Evolutionary conservation across 1,140 invertebrate genomes (phyloP).

Genomic region (Leptopilina clavipes): DNA sequence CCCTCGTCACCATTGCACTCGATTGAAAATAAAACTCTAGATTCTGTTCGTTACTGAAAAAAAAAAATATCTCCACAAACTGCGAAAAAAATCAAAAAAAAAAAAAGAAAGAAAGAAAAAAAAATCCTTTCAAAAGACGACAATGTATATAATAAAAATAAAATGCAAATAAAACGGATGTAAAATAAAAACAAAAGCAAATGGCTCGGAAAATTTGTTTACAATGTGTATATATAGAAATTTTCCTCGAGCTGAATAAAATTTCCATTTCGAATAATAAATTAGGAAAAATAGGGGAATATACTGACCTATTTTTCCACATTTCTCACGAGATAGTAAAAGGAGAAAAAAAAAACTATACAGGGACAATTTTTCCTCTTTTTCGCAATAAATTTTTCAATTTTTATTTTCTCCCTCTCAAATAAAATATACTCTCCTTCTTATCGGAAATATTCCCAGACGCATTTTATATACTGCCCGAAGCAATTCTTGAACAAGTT

Average conservation of each 20-base stretch:
- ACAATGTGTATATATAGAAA: background rate
- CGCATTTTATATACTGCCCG: background rate
- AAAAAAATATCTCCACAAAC: too few relatives aligned
- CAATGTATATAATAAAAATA: background rate
- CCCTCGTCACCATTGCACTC: conserved; percentile 58
- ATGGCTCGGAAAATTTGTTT: background rate
- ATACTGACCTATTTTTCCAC: background rate
- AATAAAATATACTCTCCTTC: too few relatives aligned
- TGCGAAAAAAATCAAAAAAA: background rate
- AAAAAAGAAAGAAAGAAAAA: background rate
- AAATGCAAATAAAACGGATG: background rate
- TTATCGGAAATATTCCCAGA: conserved; percentile 9
- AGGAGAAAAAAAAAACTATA: background rate
- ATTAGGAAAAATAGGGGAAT: background rate
- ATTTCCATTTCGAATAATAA: background rate
- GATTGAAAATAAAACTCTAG: background rate
- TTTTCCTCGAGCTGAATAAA: background rate
- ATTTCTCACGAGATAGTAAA: background rate
- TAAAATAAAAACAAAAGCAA: background rate
- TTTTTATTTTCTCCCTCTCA: background rate
- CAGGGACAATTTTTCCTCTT: background rate
- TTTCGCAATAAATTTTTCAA: too few relatives aligned
- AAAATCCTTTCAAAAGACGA: background rate
- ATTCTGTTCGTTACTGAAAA: background rate
- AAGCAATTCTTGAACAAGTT: background rate